phyloP scores from a whole-genome alignment of 53 echinoderm and acorn worm genomes.

The Apostichopus leukothele region DNA sequence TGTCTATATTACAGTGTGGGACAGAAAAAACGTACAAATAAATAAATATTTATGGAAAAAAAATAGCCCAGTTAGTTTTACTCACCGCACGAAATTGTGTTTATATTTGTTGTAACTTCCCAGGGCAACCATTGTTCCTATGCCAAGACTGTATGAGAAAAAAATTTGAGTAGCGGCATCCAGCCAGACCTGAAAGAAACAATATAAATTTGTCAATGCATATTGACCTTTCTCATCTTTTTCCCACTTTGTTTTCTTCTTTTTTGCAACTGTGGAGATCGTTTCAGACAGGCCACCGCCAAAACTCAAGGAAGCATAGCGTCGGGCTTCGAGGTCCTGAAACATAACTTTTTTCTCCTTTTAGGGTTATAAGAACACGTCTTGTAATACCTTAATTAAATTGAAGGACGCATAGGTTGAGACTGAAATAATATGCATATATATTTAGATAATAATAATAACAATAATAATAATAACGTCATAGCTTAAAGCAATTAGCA shows the following conservation, averaged over 20 bases:
- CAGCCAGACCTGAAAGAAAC: slow-evolving; percentile 79
- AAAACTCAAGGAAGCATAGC: background rate
- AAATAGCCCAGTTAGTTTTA: background rate
- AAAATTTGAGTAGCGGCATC: slow-evolving; percentile 97
- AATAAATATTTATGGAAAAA: too few species aligned
- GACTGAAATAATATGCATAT: too few species aligned
- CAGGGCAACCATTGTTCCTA: slow-evolving; percentile 86
- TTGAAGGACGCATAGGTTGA: too few species aligned
- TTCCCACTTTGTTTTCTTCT: background rate
- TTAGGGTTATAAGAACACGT: too few species aligned
- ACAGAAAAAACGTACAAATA: too few species aligned
- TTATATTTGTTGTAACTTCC: slow-evolving; percentile 90
- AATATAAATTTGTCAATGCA: background rate
- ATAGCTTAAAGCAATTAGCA: too few species aligned
- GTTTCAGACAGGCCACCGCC: background rate
- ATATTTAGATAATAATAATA: too few species aligned
- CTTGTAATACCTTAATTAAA: too few species aligned
- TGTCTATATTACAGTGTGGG: too few species aligned
- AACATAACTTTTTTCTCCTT: background rate
- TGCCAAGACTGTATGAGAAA: slow-evolving; percentile 92
- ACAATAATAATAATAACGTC: too few species aligned
- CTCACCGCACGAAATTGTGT: slow-evolving; percentile 91
- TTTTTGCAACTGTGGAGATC: background rate
- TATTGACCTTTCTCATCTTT: background rate
- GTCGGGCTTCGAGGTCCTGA: background rate